A percentile compares a stretch with the other conserved stretches of the same genome.
Evolutionary conservation across 2,113 vertebrate species (phyloP).

Genomic region (Hymenochirus boettgeri): DNA sequence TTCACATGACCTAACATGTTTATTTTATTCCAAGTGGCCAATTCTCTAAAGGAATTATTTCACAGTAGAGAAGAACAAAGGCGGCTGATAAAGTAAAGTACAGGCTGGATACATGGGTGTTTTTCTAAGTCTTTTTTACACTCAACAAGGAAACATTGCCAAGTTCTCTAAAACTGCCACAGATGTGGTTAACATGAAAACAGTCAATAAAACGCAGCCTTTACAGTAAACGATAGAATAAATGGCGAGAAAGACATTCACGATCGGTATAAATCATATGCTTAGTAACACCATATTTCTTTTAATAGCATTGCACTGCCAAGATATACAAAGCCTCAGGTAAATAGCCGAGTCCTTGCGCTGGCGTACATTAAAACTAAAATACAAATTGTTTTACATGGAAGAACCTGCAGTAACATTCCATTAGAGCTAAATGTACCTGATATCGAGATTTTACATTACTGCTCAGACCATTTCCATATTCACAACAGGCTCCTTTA

Average conservation of each 20-base stretch:
- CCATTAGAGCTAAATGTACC: too few species aligned
- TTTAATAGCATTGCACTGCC: not conserved
- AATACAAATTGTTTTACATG: too few species aligned
- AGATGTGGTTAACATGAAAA: slow-evolving; percentile 50
- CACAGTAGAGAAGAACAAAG: slow-evolving; percentile 49
- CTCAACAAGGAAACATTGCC: slow-evolving; percentile 42
- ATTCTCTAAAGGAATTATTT: slow-evolving; percentile 47
- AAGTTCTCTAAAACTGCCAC: slow-evolving; percentile 47
- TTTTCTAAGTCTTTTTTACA: slow-evolving; percentile 43
- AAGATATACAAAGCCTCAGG: slow-evolving; percentile 11
- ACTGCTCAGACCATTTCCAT: too few species aligned
- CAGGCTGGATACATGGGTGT: slow-evolving; percentile 45
- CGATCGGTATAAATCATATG: slow-evolving; percentile 3
- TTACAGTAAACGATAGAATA: not conserved
- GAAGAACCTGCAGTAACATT: too few species aligned
- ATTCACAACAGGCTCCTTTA: too few species aligned
- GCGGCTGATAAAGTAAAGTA: slow-evolving; percentile 31
- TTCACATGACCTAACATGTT: slow-evolving; percentile 45
- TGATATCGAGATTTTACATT: too few species aligned
- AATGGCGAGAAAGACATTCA: slow-evolving; percentile 12
- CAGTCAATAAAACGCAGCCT: slow-evolving; percentile 14
- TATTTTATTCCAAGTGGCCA: slow-evolving; percentile 48
- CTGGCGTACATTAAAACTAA: too few species aligned
- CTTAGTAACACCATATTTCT: slow-evolving; percentile 6
- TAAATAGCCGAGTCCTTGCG: not conserved